Base-by-base conservation (phyloP, 2,888 invertebrate genomes). In the Hydroisotoma schaefferi region DNA sequence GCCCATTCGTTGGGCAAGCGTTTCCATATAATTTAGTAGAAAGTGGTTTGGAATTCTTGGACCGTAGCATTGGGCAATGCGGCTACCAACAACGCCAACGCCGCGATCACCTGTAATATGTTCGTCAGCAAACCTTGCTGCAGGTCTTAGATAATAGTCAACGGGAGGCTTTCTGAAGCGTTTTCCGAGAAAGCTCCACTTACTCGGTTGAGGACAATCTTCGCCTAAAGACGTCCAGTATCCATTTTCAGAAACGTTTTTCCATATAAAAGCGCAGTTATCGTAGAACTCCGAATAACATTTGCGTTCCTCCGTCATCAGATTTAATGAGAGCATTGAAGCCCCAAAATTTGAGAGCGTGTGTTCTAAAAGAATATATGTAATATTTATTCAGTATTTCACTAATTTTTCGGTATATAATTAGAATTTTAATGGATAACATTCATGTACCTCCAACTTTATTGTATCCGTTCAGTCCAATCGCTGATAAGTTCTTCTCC, bases 281-380 rank as follows among this genome's bases (percentile, higher is more conserved):
- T 94, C 93, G 22, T 82, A 80, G 1, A 80, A 78, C 46, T 77
- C 77, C 0, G 78, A 74, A 15, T 80, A 78, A 1, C 81, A 81
- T 81, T 86, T 84, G 74, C 90, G 91, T 0, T 77, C 80, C 57
- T 78, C 78, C 52, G 79, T 79, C 47, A 90, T 75, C 73, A 90
- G 87, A 0, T 79, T 78, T 27, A 84, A 84, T 40, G 81, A 82
- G 44, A 85, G 75, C 0, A 94, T 94, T 5, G 86, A 84, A 0
- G 94, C 88, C 15, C 59, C 46, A 1, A 95, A 76, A 76, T 95
- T 95, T 0, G 93, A 92, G 75, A 89, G 94, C 0, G 94, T 94
- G 76, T 94, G 95, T 25, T 63, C 63, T 57, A 27, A 8, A 8
- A n/a, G n/a, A n/a, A n/a, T n/a, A n/a, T n/a, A n/a, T n/a, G n/a